A percentile compares a stretch with the other conserved stretches of the same genome.
Conservation (phyloP, 2,888 invertebrate genomes). For the Hirtodrosophila trivittata region DNA sequence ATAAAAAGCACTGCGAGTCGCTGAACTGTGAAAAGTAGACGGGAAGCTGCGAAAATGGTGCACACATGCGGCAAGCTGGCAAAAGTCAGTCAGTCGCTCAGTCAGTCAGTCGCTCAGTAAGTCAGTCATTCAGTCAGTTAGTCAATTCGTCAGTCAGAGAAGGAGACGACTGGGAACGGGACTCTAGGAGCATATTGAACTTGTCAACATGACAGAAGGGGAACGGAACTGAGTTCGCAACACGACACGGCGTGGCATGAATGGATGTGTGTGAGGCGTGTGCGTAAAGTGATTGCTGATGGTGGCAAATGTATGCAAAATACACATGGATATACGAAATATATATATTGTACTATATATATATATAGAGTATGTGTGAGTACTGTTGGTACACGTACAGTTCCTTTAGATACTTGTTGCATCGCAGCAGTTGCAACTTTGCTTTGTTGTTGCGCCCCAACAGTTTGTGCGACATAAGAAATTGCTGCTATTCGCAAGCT, state of each 20-base stretch:
- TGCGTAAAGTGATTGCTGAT: constrained; percentile 66
- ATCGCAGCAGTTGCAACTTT: constrained; percentile 28
- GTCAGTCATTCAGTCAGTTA: constrained; percentile 18
- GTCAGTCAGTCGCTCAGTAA: constrained; percentile 24
- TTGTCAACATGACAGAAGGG: constrained; percentile 60
- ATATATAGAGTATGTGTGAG: constrained; percentile 2
- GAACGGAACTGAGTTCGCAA: constrained; percentile 48
- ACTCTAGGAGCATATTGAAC: constrained; percentile 57
- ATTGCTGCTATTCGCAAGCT: constrained; percentile 68
- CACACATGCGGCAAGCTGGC: constrained; percentile 59
- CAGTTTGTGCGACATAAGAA: constrained; percentile 35
- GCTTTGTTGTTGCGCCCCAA: constrained; percentile 21
- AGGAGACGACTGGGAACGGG: neutral
- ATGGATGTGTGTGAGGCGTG: constrained; percentile 29
- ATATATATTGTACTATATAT: constrained; percentile 11
- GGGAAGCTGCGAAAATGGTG: constrained; percentile 59
- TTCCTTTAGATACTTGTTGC: constrained; percentile 47
- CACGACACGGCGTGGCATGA: constrained; percentile 28
- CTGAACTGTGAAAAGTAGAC: constrained; percentile 65
- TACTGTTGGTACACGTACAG: neutral
- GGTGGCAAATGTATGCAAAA: constrained; percentile 53
- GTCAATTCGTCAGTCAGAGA: constrained; percentile 18
- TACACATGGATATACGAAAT: constrained; percentile 21
- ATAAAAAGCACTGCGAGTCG: constrained; percentile 35
- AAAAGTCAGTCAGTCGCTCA: constrained; percentile 31